Evolutionary conservation across 2,113 vertebrate genomes (phyloP).

Genomic region (Thymallus thymallus): DNA sequence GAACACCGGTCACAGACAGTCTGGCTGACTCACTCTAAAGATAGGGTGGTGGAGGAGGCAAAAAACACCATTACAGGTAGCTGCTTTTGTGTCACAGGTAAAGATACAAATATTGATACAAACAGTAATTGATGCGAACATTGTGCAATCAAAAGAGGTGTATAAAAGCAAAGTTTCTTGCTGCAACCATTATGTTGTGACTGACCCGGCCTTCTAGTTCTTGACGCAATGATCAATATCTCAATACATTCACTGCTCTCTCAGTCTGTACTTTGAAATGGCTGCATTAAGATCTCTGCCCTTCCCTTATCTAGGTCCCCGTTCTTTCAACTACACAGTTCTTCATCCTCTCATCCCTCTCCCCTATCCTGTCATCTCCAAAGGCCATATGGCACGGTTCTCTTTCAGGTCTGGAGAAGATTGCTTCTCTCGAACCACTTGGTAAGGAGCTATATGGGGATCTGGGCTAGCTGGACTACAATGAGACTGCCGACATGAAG

Average conservation of each 20-base stretch:
- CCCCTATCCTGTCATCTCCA: conserved; percentile 61
- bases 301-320: conserved; percentile 38
- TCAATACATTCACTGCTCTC: conserved; percentile 32
- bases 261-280: conserved; percentile 18
- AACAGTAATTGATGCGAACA: not conserved
- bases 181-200: not conserved
- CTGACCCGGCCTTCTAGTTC: conserved; percentile 1
- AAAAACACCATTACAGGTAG: too few relatives aligned
- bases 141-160: not conserved
- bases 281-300: conserved; percentile 35
- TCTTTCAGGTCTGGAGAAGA: conserved; percentile 49
- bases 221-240: conserved; percentile 39
- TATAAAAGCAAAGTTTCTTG: too few relatives aligned
- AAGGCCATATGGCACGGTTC: conserved; percentile 62
- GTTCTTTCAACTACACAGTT: conserved; percentile 23
- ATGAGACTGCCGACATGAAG: conserved; percentile 47
- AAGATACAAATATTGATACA: too few relatives aligned
- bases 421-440: conserved; percentile 66
- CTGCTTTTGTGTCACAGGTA: too few relatives aligned
- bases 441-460: conserved; percentile 57
- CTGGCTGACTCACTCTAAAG: too few relatives aligned
- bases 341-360: conserved; percentile 28
- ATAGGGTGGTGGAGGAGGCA: too few relatives aligned
- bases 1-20: too few relatives aligned
- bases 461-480: conserved; percentile 64